These are phyloP conservation scores for Lysandra bellargus DNA, from an alignment of 2,888 invertebrate genomes.

Conservation along the genomic window DNA sequence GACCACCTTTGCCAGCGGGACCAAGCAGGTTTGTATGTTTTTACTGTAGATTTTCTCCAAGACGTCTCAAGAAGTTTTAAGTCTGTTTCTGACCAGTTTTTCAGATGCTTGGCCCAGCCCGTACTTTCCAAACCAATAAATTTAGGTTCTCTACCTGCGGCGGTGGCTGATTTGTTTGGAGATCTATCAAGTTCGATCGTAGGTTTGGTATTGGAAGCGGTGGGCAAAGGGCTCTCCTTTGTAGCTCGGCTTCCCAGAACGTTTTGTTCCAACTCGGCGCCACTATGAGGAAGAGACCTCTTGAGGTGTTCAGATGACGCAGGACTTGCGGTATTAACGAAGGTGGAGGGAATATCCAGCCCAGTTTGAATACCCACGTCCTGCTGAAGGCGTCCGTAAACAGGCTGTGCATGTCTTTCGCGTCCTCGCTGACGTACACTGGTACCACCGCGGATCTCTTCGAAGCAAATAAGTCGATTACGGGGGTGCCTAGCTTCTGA, in stretches of 20 bases:
- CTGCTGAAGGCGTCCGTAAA: conserved; percentile 35
- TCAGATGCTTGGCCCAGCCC: conserved; percentile 38
- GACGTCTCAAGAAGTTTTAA: conserved; percentile 33
- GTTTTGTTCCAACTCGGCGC: conserved; percentile 45
- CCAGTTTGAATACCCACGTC: conserved; percentile 37
- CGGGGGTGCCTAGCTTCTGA: conserved; percentile 28
- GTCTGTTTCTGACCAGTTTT: conserved; percentile 35
- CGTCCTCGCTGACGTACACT: conserved; percentile 14
- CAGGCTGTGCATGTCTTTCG: conserved; percentile 33
- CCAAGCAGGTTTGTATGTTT: conserved; percentile 42
- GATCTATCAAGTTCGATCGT: conserved; percentile 39
- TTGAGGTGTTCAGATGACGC: conserved; percentile 37
- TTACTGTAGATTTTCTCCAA: conserved; percentile 38
- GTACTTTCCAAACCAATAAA: conserved; percentile 3
- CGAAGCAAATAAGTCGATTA: no score
- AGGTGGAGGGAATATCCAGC: conserved; percentile 41
- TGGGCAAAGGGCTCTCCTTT: conserved; percentile 40
- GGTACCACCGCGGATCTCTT: no score
- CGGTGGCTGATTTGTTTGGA: conserved; percentile 39
- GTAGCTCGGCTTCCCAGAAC: conserved; percentile 49
- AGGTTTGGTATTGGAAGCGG: conserved; percentile 40
- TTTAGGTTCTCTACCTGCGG: conserved; percentile 31
- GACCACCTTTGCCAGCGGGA: conserved; percentile 42
- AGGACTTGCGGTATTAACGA: conserved; percentile 35
- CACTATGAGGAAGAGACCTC: conserved; percentile 41